Conservation (phyloP, 1,140 invertebrate species). For the Drosophila micromelanica region DNA sequence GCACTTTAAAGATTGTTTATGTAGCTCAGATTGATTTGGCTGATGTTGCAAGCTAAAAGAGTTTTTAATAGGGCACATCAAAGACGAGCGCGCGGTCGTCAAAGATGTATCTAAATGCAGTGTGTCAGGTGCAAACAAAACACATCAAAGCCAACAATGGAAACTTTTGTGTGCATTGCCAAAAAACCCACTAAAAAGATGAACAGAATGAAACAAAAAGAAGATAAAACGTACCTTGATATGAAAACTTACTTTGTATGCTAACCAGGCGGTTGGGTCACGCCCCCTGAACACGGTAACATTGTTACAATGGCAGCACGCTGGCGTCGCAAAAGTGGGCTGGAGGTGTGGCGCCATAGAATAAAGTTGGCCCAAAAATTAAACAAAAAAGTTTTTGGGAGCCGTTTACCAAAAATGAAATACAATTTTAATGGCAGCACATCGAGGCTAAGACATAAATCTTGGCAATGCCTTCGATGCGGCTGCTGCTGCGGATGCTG, state of each 20-base stretch:
- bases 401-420: slow-evolving; percentile 40
- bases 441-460: slow-evolving; percentile 54
- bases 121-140: slow-evolving; percentile 36
- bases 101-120: slow-evolving; percentile 4
- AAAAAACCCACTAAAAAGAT: too few relatives aligned
- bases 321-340: slow-evolving; percentile 1
- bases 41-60: slow-evolving; percentile 23
- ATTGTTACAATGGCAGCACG: slow-evolving; percentile 26
- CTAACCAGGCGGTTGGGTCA: slow-evolving; percentile 22
- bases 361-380: slow-evolving; percentile 26
- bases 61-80: slow-evolving; percentile 39
- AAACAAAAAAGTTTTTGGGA: slow-evolving; percentile 29
- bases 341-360: not conserved
- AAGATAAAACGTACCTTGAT: slow-evolving; percentile 8
- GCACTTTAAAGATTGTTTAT: not conserved
- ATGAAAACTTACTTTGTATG: slow-evolving; percentile 43
- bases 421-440: slow-evolving; percentile 56
- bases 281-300: slow-evolving; percentile 17
- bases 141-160: slow-evolving; percentile 46
- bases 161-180: slow-evolving; percentile 23
- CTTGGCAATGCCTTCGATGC: slow-evolving; percentile 33
- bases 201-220: too few relatives aligned
- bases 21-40: slow-evolving; percentile 15
- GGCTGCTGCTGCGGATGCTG: slow-evolving; percentile 1
- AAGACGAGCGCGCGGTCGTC: slow-evolving; percentile 8